These are phyloP conservation scores for Eupeodes latifasciatus DNA, from an alignment of 2,888 invertebrate genomes.

Conservation along the genomic window DNA sequence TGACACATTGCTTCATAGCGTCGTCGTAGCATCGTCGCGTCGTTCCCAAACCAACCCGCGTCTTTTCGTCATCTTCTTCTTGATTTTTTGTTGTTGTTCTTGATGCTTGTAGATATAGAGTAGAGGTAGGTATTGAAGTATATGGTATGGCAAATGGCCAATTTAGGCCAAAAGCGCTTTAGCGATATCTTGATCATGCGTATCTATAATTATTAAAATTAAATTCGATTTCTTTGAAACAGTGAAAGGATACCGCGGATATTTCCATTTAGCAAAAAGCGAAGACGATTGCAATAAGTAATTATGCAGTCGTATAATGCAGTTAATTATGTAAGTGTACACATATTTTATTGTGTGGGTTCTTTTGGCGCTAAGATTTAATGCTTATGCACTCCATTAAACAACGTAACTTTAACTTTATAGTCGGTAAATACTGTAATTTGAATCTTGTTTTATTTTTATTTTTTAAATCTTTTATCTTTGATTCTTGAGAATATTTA, in stretches of 20 bases:
- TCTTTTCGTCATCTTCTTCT: not conserved
- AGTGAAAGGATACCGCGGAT: slow-evolving; percentile 74
- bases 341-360: not conserved
- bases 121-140: not conserved
- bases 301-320: slow-evolving; percentile 75
- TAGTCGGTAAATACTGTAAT: slow-evolving; percentile 73
- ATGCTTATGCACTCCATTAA: slow-evolving; percentile 65
- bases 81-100: too few species aligned
- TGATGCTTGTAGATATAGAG: not conserved
- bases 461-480: not conserved
- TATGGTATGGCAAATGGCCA: slow-evolving; percentile 66
- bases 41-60: not conserved
- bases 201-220: slow-evolving; percentile 76
- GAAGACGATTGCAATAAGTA: slow-evolving; percentile 33
- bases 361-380: slow-evolving; percentile 49
- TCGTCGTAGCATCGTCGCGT: not conserved
- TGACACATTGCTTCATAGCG: not conserved
- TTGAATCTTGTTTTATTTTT: slow-evolving; percentile 49
- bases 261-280: slow-evolving; percentile 70
- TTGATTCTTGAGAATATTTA: slow-evolving; percentile 46
- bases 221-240: slow-evolving; percentile 75
- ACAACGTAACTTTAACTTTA: slow-evolving; percentile 48
- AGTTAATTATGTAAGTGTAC: slow-evolving; percentile 54
- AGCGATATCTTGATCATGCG: slow-evolving; percentile 67
- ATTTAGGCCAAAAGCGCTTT: slow-evolving; percentile 57